Percentiles rank a stretch among this genome's conserved stretches.
phyloP scores from a whole-genome alignment of 92 coral and sea anemone species.

The Palythoa grandiflora region DNA sequence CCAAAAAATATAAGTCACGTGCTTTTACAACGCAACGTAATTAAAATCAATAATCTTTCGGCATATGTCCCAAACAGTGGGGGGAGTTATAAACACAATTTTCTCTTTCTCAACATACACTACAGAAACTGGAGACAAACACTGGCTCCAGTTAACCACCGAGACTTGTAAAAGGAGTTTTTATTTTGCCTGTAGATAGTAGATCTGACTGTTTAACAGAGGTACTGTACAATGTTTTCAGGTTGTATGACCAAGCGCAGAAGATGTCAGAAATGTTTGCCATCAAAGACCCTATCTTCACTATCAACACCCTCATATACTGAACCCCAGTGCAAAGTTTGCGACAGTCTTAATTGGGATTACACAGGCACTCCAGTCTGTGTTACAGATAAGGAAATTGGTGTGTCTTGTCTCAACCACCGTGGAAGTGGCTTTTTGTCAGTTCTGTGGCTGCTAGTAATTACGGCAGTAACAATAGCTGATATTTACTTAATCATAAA shows the following conservation, averaged over 20 bases:
- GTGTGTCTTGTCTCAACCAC: conserved; percentile 82
- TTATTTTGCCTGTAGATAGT: background rate
- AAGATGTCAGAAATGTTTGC: conserved; percentile 69
- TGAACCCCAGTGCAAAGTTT: conserved; percentile 70
- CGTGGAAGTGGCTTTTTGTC: conserved; percentile 84
- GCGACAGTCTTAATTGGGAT: conserved; percentile 86
- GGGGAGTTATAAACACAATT: no score
- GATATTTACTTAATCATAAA: conserved; percentile 53
- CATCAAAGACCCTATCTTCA: conserved; percentile 32
- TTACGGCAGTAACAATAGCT: conserved; percentile 64
- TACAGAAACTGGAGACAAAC: no score
- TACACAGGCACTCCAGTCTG: conserved; percentile 75
- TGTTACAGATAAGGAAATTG: conserved; percentile 79
- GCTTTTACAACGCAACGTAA: no score
- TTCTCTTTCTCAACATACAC: no score
- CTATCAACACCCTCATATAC: conserved; percentile 31
- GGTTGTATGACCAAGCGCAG: conserved; percentile 73
- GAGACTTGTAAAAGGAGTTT: background rate
- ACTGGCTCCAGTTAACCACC: no score
- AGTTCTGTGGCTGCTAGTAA: conserved; percentile 73
- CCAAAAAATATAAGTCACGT: no score
- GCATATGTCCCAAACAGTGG: no score
- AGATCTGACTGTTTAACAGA: background rate
- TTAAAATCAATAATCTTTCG: no score
- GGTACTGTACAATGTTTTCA: conserved; percentile 7